Base-by-base conservation (phyloP, 2,888 invertebrate species). In the Iphiclides podalirius region DNA sequence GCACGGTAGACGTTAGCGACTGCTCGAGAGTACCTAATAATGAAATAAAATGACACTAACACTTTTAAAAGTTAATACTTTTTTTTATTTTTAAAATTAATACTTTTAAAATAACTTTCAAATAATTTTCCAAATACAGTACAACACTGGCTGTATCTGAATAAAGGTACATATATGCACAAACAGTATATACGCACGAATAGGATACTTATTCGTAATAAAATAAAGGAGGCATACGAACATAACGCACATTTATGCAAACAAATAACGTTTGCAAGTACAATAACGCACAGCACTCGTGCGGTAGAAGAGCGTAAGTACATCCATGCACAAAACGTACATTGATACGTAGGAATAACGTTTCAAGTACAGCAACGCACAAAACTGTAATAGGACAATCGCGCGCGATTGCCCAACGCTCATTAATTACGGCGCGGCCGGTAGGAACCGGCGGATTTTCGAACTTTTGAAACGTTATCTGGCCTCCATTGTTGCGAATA, bases 401-500 rank as follows among this genome's bases (percentile, higher is more conserved):
- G 59, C 57, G 54, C 53, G 59, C 61, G 26, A 57, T 63, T 83
- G 78, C 78, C 64, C 79, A 83, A 81, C 68, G 58, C 57, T 74
- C 75, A 78, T 79, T 85, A 84, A 83, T 80, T 78, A 64, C 70
- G 71, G 67, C 70, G 64, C 70, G 71, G 67, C 70, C 77, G 75
- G 74, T 67, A 70, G 81, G 78, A 84, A 75, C 75, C 77, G 81
- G 78, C 78, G 79, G 76, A 84, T 88, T 85, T 86, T 87, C 78
- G 74, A 82, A 85, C 84, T 85, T 86, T 87, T 87, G 85, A 79
- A 88, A 88, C 73, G 83, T 84, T 87, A 88, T 88, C 88, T 87
- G 85, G 85, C 85, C 85, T 86, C 87, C 79, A 88, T 88, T 88
- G 88, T 88, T 88, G 88, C 87, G 79, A 86, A 87, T 88, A 88